phyloP scores from a whole-genome alignment of 2,888 invertebrate genomes.

The Sisyra terminalis region DNA sequence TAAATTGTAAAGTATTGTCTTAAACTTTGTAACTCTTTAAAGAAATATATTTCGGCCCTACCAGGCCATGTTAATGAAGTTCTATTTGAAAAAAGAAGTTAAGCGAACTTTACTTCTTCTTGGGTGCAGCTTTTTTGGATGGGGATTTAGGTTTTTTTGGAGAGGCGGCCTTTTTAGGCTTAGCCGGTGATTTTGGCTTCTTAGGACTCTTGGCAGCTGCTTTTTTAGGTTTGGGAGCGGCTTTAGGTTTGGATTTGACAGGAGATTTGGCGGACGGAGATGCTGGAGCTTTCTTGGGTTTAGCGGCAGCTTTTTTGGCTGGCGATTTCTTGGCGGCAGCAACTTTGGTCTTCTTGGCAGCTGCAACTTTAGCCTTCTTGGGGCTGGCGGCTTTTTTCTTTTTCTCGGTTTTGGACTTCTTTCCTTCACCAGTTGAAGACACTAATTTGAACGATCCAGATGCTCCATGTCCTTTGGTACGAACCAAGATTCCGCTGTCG shows the following conservation, averaged over 20 bases:
- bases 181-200: constrained; percentile 18
- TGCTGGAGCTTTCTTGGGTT: constrained; percentile 12
- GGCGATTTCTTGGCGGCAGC: constrained; percentile 17
- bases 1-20: no score
- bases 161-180: constrained; percentile 18
- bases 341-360: constrained; percentile 13
- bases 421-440: constrained; percentile 15
- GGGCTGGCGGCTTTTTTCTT: constrained; percentile 12
- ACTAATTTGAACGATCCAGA: constrained; percentile 25
- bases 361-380: constrained; percentile 4
- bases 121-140: constrained; percentile 9
- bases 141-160: constrained; percentile 1
- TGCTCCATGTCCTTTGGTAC: constrained; percentile 37
- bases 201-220: constrained; percentile 12
- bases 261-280: constrained; percentile 15
- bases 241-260: constrained; percentile 10
- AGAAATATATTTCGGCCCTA: no score
- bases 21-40: no score
- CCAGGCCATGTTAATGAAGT: no score
- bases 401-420: no score
- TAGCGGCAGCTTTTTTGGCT: constrained; percentile 14
- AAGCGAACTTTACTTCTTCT: constrained; percentile 7
- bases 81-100: no score
- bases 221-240: constrained; percentile 15
- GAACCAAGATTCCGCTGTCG: constrained; percentile 26